Evolutionary conservation across 2,797 vertebrate species (phyloP), one percentile per base, ranked within the genome.

Genomic region (Chelmon rostratus): DNA sequence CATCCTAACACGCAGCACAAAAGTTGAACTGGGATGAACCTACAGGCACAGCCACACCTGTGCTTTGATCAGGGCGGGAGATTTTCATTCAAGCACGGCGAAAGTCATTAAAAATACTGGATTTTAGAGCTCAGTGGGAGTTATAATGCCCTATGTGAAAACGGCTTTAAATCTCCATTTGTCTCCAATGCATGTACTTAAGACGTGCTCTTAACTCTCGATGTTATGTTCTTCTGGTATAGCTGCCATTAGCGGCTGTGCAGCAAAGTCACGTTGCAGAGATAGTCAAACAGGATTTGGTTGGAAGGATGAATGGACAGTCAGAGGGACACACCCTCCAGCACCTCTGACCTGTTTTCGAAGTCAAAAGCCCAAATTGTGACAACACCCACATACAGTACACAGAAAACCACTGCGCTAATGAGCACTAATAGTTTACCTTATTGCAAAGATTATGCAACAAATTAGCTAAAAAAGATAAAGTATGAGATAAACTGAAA

Each of bases 1-100:
- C 52, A 78, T 64, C 42, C 37, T 68, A 74, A 71, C 57, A 7
- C 21, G 52, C 25, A 46, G 50, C 79, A 79, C 42, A 69, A 68
- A 76, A 65, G 74, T 70, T 83, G 52, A 83, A 78, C 66, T 40
- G 42, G 53, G 54, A 59, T 70, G 82, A 90, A 85, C 73, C 86
- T 63, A 78, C 67, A 53, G 56, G 61, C 19, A 35, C 38, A 52
- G 52, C 69, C 37, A n/a, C 80, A 81, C 72, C 84, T 88, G 50
- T 12, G 31, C 84, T 59, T 74, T 82, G 65, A 84, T 77, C 59
- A 25, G 23, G 28, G 64, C 47, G 37, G 59, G 73, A 53, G 21
- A 76, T 73, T 84, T 68, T 77, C 52, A 70, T 42, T 63, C 44
- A 33, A 15, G 15, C 42, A 25, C 15, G 28, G 49, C 33, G 4